Evolutionary conservation across 2,888 invertebrate genomes (phyloP).

Genomic region (Empis stercorea): DNA sequence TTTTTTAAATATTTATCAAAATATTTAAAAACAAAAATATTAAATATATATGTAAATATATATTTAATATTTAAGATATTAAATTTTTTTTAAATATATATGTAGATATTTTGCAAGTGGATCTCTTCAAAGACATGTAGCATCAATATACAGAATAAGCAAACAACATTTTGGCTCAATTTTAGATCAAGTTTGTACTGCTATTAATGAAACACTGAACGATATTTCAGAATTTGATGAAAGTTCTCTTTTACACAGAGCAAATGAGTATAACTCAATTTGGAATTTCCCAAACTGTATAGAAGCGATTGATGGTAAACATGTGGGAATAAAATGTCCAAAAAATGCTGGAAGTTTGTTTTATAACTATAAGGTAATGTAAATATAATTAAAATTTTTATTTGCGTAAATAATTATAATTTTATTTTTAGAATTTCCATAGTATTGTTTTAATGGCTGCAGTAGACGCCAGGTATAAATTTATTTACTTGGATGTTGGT

Average conservation of each 20-base stretch:
- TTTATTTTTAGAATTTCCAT: too few species aligned
- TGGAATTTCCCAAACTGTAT: slow-evolving; percentile 16
- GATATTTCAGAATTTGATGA: not conserved
- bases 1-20: too few species aligned
- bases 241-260: not conserved
- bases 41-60: too few species aligned
- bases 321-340: slow-evolving; percentile 15
- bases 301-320: slow-evolving; percentile 19
- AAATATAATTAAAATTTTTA: too few species aligned
- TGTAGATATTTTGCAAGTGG: slow-evolving; percentile 3
- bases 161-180: slow-evolving; percentile 6
- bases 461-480: not conserved
- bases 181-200: slow-evolving; percentile 1
- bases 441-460: not conserved
- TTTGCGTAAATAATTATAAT: not conserved
- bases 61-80: too few species aligned
- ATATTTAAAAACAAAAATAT: too few species aligned
- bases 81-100: not conserved
- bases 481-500: not conserved
- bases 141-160: slow-evolving; percentile 6
- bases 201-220: not conserved
- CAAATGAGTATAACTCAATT: not conserved
- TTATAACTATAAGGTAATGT: slow-evolving; percentile 24
- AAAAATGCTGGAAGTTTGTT: slow-evolving; percentile 16
- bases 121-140: slow-evolving; percentile 3